These are phyloP conservation scores for Dorcus parallelipipedus DNA, from an alignment of 2,888 invertebrate genomes.

Conservation along the genomic window DNA sequence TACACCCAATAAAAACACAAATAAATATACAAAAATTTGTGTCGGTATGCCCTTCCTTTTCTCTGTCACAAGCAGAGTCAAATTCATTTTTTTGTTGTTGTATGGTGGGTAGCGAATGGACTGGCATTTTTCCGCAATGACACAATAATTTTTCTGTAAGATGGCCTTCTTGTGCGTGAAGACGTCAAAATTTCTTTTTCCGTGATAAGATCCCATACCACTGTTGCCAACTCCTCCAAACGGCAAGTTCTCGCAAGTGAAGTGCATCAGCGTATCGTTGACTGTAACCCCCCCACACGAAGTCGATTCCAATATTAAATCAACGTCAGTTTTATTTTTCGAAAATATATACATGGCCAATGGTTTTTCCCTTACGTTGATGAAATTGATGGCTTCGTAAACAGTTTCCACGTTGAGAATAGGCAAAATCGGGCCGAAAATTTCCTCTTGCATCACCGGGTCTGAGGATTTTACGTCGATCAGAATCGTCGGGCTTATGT, in stretches of 20 bases:
- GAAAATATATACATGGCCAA: constrained; percentile 86
- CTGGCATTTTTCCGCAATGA: constrained; percentile 65
- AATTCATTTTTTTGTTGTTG: constrained; percentile 20
- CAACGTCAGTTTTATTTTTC: constrained; percentile 54
- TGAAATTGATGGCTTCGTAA: constrained; percentile 86
- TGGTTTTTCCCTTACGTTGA: constrained; percentile 85
- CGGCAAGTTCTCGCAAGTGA: constrained; percentile 83
- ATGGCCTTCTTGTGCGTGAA: constrained; percentile 90
- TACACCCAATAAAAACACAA: constrained; percentile 25
- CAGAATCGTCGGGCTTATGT: constrained; percentile 79
- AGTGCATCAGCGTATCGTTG: constrained; percentile 86
- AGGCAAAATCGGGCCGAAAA: constrained; percentile 95
- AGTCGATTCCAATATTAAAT: constrained; percentile 67
- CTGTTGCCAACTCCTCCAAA: constrained; percentile 97
- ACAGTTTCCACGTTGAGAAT: constrained; percentile 78
- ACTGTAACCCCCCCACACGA: constrained; percentile 76
- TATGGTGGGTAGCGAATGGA: constrained; percentile 83
- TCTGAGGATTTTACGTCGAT: constrained; percentile 71
- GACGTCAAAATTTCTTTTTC: constrained; percentile 83
- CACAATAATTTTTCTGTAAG: constrained; percentile 65
- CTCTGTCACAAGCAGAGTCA: constrained; percentile 3
- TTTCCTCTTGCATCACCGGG: constrained; percentile 84
- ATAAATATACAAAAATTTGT: constrained; percentile 12
- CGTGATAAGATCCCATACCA: constrained; percentile 94
- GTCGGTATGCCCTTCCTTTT: constrained; percentile 8